These are phyloP conservation scores for Philereme vetulata DNA, from an alignment of 2,888 invertebrate species.

Conservation along the genomic window DNA sequence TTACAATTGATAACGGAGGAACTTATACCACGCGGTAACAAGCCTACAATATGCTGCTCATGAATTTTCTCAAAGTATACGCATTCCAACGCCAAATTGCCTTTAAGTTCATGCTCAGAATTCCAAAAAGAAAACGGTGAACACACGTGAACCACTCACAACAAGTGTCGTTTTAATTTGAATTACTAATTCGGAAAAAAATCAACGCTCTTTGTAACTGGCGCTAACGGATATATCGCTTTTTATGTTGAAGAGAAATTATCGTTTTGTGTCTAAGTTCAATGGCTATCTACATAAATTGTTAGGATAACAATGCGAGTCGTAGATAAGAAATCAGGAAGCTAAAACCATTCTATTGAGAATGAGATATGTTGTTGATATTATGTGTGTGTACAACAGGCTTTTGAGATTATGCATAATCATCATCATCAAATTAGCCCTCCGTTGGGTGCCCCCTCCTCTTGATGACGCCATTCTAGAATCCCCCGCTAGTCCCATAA, in stretches of 20 bases:
- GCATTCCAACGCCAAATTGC: conserved; percentile 32
- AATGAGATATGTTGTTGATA: too few species aligned
- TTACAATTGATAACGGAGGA: conserved; percentile 19
- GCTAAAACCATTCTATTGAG: neutral
- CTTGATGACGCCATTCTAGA: too few species aligned
- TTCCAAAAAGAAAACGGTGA: conserved; percentile 46
- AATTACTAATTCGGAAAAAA: conserved; percentile 52
- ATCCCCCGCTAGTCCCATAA: too few species aligned
- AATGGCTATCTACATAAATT: neutral
- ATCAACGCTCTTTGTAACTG: conserved; percentile 40
- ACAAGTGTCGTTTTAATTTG: conserved; percentile 41
- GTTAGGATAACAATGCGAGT: too few species aligned
- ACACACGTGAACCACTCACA: conserved; percentile 32
- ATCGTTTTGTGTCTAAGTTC: neutral
- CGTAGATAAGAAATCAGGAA: conserved; percentile 2
- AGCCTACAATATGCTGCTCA: conserved; percentile 14
- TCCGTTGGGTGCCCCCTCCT: too few species aligned
- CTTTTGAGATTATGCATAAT: too few species aligned
- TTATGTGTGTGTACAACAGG: neutral
- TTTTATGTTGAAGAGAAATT: conserved; percentile 12
- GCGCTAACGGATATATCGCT: conserved; percentile 25
- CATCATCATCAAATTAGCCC: too few species aligned
- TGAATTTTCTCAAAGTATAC: conserved; percentile 29
- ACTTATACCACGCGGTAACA: conserved; percentile 22
- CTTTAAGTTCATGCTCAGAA: conserved; percentile 41